These are phyloP conservation scores for Acrossocheilus wenchowensis DNA, from an alignment of 2,797 vertebrate species.

Conservation along the genomic window DNA sequence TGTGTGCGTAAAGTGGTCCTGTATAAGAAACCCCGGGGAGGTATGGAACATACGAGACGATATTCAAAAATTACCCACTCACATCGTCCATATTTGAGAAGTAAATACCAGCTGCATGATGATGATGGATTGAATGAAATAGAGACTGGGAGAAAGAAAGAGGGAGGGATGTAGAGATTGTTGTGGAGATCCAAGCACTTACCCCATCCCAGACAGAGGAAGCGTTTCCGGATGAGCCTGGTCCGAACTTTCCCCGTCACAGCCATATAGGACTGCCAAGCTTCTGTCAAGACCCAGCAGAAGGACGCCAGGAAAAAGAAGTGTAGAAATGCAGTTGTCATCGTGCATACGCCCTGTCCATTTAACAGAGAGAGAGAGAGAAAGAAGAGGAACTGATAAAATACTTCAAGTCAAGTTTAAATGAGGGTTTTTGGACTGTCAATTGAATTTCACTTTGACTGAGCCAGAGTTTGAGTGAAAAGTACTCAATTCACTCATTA, in stretches of 20 bases:
- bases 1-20: slow-evolving; percentile 64
- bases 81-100: slow-evolving; percentile 14
- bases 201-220: slow-evolving; percentile 99
- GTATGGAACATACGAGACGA: slow-evolving; percentile 1
- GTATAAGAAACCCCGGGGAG: slow-evolving; percentile 37
- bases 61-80: slow-evolving; percentile 32
- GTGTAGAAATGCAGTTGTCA: slow-evolving; percentile 98
- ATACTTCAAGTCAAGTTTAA: slow-evolving; percentile 5
- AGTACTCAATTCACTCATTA: not conserved
- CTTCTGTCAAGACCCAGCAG: slow-evolving; percentile 99
- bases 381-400: slow-evolving; percentile 23
- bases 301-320: slow-evolving; percentile 99
- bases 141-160: slow-evolving; percentile 18
- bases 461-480: not conserved
- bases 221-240: slow-evolving; percentile 96
- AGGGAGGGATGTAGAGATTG: slow-evolving; percentile 36
- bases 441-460: not conserved
- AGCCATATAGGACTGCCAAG: slow-evolving; percentile 99
- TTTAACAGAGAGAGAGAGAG: not conserved
- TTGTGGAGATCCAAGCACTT: slow-evolving; percentile 68
- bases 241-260: slow-evolving; percentile 99
- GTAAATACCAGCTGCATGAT: not conserved
- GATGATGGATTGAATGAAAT: slow-evolving; percentile 21
- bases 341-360: slow-evolving; percentile 91
- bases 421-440: not conserved